Conservation (phyloP, 2,113 vertebrate genomes). For the Geococcyx californianus region DNA sequence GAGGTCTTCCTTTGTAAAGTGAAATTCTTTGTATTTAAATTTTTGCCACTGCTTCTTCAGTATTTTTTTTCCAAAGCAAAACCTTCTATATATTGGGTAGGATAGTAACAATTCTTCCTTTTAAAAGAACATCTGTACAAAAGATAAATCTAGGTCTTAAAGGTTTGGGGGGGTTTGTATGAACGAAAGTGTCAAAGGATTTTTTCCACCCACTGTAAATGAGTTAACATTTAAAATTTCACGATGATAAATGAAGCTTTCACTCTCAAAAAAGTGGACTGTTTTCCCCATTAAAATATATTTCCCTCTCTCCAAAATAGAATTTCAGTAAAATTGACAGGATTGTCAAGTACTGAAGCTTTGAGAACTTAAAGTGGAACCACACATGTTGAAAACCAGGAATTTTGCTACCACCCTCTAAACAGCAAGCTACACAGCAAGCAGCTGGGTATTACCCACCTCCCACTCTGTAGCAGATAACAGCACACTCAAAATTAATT, state of each 20-base stretch:
- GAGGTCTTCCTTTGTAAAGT: fast-evolving
- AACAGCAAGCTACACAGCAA: background rate
- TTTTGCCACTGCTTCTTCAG: background rate
- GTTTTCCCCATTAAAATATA: background rate
- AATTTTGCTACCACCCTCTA: background rate
- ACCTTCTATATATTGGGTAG: background rate
- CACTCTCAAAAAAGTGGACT: background rate
- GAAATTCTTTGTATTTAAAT: background rate
- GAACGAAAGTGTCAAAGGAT: background rate
- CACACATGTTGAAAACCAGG: background rate
- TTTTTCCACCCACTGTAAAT: background rate
- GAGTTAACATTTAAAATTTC: background rate
- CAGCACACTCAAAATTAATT: background rate
- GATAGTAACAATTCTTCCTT: background rate
- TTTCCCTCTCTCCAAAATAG: background rate
- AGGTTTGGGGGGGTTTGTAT: too few species aligned
- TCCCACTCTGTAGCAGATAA: background rate
- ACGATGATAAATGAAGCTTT: background rate
- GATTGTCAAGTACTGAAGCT: background rate
- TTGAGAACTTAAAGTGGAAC: background rate
- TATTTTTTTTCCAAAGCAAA: background rate
- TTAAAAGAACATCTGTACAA: background rate
- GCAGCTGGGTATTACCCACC: background rate
- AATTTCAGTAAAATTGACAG: background rate
- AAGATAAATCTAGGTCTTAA: background rate